These are phyloP conservation scores for Lacerta viridis DNA, from an alignment of 2,797 vertebrate genomes.

Conservation along the genomic window DNA sequence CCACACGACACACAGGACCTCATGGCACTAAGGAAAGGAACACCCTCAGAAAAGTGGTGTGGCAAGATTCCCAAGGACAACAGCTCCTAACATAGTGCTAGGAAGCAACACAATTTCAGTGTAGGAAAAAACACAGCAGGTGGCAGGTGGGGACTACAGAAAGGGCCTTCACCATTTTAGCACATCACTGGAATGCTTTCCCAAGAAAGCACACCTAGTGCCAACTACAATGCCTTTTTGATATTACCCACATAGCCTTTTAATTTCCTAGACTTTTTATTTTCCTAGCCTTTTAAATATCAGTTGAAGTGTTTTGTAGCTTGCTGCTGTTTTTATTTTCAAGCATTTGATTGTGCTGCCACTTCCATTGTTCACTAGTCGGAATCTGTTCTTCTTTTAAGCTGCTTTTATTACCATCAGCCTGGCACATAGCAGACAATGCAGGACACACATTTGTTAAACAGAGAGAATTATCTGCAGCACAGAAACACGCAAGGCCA, in stretches of 20 bases:
- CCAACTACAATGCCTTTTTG: neutral
- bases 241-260: neutral
- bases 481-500: neutral
- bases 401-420: neutral
- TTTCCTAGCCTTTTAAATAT: slow-evolving; percentile 3
- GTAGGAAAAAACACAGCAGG: neutral
- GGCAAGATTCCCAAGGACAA: neutral
- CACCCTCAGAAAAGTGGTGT: neutral
- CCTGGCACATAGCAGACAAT: neutral
- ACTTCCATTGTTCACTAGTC: neutral
- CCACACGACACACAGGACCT: neutral
- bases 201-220: neutral
- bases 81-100: neutral
- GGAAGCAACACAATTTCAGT: neutral
- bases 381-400: neutral
- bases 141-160: neutral
- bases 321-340: neutral
- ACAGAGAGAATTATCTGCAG: slow-evolving; percentile 7
- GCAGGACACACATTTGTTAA: neutral
- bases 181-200: neutral
- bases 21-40: neutral
- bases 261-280: neutral
- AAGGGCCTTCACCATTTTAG: neutral
- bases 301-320: slow-evolving; percentile 1
- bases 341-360: neutral